phyloP scores from a whole-genome alignment of 2,888 invertebrate genomes.

The Mesorhabditis belari region DNA sequence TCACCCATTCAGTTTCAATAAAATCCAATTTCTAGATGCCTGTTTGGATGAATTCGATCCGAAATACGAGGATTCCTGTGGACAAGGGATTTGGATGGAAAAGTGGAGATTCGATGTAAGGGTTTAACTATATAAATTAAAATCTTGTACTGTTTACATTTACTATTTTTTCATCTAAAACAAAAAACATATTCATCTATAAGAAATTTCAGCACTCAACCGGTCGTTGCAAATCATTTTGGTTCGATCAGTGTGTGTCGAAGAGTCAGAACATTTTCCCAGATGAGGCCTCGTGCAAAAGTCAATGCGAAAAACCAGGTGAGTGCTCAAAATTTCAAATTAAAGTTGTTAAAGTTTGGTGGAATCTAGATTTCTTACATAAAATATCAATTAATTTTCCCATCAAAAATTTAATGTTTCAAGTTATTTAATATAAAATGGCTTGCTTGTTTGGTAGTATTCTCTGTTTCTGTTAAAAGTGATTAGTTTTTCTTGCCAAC shows the following conservation, averaged over 20 bases:
- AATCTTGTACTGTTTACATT: neutral
- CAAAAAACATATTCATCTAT: neutral
- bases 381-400: too few species aligned
- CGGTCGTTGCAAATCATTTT: conserved; percentile 39
- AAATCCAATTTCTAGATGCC: conserved; percentile 14
- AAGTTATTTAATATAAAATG: too few species aligned
- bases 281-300: conserved; percentile 24
- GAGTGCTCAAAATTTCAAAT: too few species aligned
- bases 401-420: too few species aligned
- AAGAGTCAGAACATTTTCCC: conserved; percentile 44
- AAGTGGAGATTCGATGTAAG: conserved; percentile 37
- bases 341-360: too few species aligned
- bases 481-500: too few species aligned
- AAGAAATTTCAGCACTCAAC: conserved; percentile 37
- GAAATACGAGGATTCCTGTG: conserved; percentile 40
- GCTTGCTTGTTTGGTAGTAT: too few species aligned
- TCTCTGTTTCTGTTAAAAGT: too few species aligned
- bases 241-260: conserved; percentile 46
- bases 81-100: conserved; percentile 38
- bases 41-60: conserved; percentile 44
- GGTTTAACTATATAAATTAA: neutral
- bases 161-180: too few species aligned
- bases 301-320: conserved; percentile 27
- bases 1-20: too few species aligned
- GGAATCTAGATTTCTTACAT: too few species aligned